phyloP scores from a whole-genome alignment of 2,797 vertebrate genomes.

The Pangasius krempfi region DNA sequence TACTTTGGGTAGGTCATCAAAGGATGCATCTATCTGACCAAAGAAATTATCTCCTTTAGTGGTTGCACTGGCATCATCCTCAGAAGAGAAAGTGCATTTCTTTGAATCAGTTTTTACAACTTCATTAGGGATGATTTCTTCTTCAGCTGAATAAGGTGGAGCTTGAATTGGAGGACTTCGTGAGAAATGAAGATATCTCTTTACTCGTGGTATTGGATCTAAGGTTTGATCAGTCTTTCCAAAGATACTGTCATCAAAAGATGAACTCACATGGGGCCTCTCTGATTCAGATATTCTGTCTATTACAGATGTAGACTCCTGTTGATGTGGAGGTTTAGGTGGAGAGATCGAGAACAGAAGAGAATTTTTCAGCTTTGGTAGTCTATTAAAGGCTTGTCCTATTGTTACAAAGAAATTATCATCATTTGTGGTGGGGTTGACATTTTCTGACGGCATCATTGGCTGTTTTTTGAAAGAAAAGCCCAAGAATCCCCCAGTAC shows the following conservation, averaged over 20 bases:
- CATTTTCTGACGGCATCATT: background rate
- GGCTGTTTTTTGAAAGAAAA: conserved; percentile 26
- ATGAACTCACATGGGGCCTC: background rate
- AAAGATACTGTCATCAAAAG: conserved; percentile 8
- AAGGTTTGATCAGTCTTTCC: background rate
- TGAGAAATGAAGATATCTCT: conserved; percentile 38
- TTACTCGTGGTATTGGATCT: conserved; percentile 13
- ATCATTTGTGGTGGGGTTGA: conserved; percentile 13
- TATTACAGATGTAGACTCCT: background rate
- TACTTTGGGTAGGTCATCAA: conserved; percentile 38
- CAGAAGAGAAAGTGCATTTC: conserved; percentile 12
- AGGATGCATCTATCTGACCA: background rate
- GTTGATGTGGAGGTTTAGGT: conserved; percentile 4
- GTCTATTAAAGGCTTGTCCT: conserved; percentile 20
- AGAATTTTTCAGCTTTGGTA: conserved; percentile 38
- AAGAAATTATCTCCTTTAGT: conserved; percentile 11
- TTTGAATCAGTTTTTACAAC: background rate
- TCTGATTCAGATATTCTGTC: background rate
- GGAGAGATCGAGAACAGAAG: conserved; percentile 27
- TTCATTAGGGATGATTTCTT: background rate
- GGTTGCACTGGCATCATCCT: conserved; percentile 9
- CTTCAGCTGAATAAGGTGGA: background rate
- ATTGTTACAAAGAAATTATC: conserved; percentile 30
- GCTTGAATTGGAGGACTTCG: background rate
- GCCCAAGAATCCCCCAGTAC: background rate